These are phyloP conservation scores for chimpanzee (Pan troglodytes) DNA, from an alignment of 2,113 vertebrate genomes.

Conservation along the genomic window NHGRI_mPanTro3-v2.1_pri NC_072421.2:12777001-12777500, in stretches of 20 bases:
- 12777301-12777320: not conserved
- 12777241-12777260: not conserved
- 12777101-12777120: conserved; percentile 14
- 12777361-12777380: not conserved
- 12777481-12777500: not conserved
- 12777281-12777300: not conserved
- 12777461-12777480: not conserved
- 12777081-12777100: not conserved
- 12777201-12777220: conserved; percentile 3
- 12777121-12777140: not conserved
- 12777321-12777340: not conserved
- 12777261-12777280: not conserved
- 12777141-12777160: not conserved
- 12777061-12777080: not conserved
- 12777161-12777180: not conserved
- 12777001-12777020: not conserved
- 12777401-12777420: not conserved
- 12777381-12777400: not conserved
- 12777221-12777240: not conserved
- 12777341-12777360: not conserved
- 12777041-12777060: not conserved
- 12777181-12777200: not conserved
- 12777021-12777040: not conserved
- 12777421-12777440: not conserved
- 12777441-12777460: not conserved